These are phyloP conservation scores for Anarhynchus alexandrinus DNA, from an alignment of 2,113 vertebrate genomes.

Conservation along the genomic window DNA sequence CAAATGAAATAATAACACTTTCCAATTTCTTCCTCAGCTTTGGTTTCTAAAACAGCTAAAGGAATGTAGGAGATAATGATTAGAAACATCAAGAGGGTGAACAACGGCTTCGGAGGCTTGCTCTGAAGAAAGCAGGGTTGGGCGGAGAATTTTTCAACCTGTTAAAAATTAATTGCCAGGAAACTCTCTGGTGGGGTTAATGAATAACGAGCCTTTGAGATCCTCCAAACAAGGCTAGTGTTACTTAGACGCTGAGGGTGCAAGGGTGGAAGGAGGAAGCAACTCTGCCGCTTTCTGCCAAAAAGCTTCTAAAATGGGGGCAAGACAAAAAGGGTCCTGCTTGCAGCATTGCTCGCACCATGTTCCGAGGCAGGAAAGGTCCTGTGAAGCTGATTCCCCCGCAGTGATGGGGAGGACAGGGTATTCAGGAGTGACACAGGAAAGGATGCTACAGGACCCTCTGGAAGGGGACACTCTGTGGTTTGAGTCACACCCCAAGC, in stretches of 20 bases:
- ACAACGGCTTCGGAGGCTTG: background rate
- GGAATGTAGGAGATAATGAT: conserved; percentile 29
- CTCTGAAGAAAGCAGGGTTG: background rate
- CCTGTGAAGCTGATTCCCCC: background rate
- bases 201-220: background rate
- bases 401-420: background rate
- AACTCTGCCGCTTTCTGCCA: background rate
- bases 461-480: background rate
- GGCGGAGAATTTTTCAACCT: background rate
- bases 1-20: conserved; percentile 63
- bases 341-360: background rate
- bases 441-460: background rate
- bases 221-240: background rate
- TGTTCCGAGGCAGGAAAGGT: background rate
- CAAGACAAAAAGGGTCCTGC: background rate
- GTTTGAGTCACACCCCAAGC: background rate
- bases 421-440: background rate
- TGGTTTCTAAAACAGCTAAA: conserved; percentile 35
- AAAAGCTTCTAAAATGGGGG: background rate
- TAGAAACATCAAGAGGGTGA: conserved; percentile 44
- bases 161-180: conserved; percentile 52
- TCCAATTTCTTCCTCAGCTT: conserved; percentile 21
- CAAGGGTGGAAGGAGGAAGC: background rate
- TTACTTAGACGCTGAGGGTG: background rate
- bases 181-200: conserved; percentile 13